phyloP scores from a whole-genome alignment of 2,797 vertebrate species.

The Onychomys leucogaster region DNA sequence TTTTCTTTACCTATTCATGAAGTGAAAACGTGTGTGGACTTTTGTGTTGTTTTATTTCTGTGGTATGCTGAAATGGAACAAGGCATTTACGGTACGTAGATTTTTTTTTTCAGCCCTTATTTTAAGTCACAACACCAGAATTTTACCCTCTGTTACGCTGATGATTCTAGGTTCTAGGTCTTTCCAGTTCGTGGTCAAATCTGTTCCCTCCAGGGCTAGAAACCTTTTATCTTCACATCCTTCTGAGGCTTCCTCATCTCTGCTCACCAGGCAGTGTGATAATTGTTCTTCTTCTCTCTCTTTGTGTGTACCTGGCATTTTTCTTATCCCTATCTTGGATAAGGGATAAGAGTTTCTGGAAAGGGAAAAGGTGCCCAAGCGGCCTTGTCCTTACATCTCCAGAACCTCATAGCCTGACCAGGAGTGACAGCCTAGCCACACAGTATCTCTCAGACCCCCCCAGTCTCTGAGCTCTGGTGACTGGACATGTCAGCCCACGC shows the following conservation, averaged over 20 bases:
- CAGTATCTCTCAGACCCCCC: background rate
- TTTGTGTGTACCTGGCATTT: background rate
- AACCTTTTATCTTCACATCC: background rate
- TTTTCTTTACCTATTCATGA: background rate
- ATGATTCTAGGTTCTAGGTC: background rate
- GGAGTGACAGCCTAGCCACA: background rate
- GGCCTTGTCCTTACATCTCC: background rate
- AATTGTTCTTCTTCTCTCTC: background rate
- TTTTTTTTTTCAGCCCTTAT: background rate
- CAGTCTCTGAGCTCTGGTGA: background rate
- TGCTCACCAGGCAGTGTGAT: background rate
- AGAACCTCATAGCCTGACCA: background rate
- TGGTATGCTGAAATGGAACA: background rate
- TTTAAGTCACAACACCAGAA: background rate
- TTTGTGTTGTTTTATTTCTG: background rate
- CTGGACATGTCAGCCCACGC: background rate
- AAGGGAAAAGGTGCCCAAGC: background rate
- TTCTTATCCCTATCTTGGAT: background rate
- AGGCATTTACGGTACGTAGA: background rate
- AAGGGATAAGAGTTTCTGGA: background rate
- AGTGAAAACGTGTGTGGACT: background rate
- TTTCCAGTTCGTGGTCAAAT: background rate
- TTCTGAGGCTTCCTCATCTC: background rate
- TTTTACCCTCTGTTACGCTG: background rate
- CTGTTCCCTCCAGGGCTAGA: background rate